Evolutionary conservation across 2,888 invertebrate species (phyloP), one percentile per base, ranked within the genome.

Genomic region (Metellina segmentata): DNA sequence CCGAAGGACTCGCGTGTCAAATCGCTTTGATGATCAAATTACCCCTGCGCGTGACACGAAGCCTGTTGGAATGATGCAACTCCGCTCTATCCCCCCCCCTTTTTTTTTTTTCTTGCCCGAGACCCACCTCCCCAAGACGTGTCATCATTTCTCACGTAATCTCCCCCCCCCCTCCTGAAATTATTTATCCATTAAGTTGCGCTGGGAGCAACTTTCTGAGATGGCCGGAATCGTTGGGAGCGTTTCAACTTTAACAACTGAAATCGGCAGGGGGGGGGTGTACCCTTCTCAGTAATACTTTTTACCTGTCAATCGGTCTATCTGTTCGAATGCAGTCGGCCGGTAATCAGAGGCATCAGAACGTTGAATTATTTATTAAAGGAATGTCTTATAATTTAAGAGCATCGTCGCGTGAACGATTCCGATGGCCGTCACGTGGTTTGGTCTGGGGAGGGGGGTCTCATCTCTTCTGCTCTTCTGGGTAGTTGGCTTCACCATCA

Each of bases 141-240:
- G 81, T 75, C 69, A 74, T 69, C 81, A 69, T 74, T 88, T 88
- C 88, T 88, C 88, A 75, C 81, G 74, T 81, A 49, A 19, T 88
- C 49, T 6, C 52, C 13, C 53, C 48, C 51, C 16, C 8, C 49
- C 79, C 49, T 88, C 75, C 81, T 7, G 61, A 87, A 81, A 88
- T 88, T 88, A 88, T 88, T 88, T 88, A 81, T 81, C 88, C 88
- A 88, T 88, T 88, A 88, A 81, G 88, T 74, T 81, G 72, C 69
- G 69, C 85, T 70, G 75, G 34, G 79, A 71, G 79, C 79, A 71
- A 72, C 72, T 72, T 52, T 7, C 69, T 83, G 72, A 49, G 85
- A 69, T 75, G 69, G 85, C 69, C 72, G n/a, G 49, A n/a, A 82
- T 72, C 48, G 48, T 19, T n/a, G 81, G 49, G 53, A 53, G 53